Evolutionary conservation across 1,140 invertebrate species (phyloP).

Genomic region (Pseudomyrmex concolor): DNA sequence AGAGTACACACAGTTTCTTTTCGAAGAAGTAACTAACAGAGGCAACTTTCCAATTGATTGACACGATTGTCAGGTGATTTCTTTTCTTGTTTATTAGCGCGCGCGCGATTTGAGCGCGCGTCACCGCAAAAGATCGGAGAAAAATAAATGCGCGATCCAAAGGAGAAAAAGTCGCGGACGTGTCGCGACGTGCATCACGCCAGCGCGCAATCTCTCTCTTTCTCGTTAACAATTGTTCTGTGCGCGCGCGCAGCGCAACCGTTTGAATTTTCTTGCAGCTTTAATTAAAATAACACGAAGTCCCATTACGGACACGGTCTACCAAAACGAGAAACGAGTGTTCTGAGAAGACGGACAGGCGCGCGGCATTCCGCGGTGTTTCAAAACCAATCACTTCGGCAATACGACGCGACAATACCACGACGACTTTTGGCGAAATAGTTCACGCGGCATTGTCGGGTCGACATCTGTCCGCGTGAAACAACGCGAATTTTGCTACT

Average conservation of each 20-base stretch:
- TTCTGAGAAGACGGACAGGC: neutral
- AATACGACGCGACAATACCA: neutral
- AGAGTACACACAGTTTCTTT: neutral
- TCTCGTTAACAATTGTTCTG: slow-evolving; percentile 63
- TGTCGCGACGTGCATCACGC: slow-evolving; percentile 5
- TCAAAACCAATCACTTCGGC: neutral
- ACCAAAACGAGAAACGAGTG: slow-evolving; percentile 41
- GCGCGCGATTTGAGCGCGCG: neutral
- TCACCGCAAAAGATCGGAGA: neutral
- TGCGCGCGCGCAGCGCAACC: no score
- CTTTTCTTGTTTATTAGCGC: slow-evolving; percentile 35
- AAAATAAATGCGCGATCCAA: slow-evolving; percentile 34
- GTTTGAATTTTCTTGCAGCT: slow-evolving; percentile 39
- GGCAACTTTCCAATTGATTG: neutral
- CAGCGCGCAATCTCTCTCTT: slow-evolving; percentile 15
- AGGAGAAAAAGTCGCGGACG: slow-evolving; percentile 13
- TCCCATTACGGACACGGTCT: neutral
- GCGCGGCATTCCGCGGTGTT: neutral
- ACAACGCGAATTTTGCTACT: slow-evolving; percentile 58
- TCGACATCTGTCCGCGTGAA: slow-evolving; percentile 21
- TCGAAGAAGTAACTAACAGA: slow-evolving; percentile 9
- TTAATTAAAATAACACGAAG: slow-evolving; percentile 56
- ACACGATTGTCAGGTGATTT: neutral
- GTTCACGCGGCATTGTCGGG: slow-evolving; percentile 13
- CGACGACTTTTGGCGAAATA: neutral